These are phyloP conservation scores for Dromius quadrimaculatus DNA, from an alignment of 2,888 invertebrate genomes.

Conservation along the genomic window DNA sequence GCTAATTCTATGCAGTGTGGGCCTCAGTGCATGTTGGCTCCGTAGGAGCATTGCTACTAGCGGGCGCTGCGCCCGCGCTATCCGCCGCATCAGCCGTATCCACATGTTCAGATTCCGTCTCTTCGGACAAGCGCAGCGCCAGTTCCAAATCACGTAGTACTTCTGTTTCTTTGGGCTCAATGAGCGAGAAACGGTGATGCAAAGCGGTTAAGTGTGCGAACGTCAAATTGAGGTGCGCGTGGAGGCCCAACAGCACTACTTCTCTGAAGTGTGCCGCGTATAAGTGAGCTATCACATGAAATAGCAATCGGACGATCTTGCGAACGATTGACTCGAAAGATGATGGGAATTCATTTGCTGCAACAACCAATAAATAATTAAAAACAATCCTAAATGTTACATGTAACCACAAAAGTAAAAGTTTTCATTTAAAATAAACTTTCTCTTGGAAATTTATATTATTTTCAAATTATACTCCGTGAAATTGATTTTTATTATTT, in stretches of 20 bases:
- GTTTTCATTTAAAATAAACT: too few relatives aligned
- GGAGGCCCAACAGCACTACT: conserved; percentile 91
- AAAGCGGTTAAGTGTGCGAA: conserved; percentile 95
- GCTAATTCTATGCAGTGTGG: not conserved
- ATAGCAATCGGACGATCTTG: conserved; percentile 95
- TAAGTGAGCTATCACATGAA: conserved; percentile 98
- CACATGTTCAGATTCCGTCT: conserved; percentile 63
- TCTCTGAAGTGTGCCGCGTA: conserved; percentile 98
- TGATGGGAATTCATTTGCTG: conserved; percentile 94
- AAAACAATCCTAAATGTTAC: too few relatives aligned
- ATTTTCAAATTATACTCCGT: not conserved
- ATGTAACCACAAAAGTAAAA: too few relatives aligned
- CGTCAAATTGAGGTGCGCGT: conserved; percentile 96
- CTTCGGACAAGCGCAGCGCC: conserved; percentile 78
- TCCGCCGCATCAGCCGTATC: conserved; percentile 4
- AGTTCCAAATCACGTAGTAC: conserved; percentile 91
- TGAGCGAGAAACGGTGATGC: conserved; percentile 88
- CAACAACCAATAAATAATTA: conserved; percentile 57
- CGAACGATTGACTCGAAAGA: conserved; percentile 95
- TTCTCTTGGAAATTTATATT: too few relatives aligned
- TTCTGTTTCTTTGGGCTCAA: conserved; percentile 96
- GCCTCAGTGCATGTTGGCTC: not conserved
- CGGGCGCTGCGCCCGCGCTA: not conserved
- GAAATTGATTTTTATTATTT: not conserved
- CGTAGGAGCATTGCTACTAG: not conserved